Percentiles rank a stretch among this genome's conserved stretches.
Evolutionary conservation across 2,888 invertebrate genomes (phyloP).

Genomic region (Harpagoxenus sublaevis): DNA sequence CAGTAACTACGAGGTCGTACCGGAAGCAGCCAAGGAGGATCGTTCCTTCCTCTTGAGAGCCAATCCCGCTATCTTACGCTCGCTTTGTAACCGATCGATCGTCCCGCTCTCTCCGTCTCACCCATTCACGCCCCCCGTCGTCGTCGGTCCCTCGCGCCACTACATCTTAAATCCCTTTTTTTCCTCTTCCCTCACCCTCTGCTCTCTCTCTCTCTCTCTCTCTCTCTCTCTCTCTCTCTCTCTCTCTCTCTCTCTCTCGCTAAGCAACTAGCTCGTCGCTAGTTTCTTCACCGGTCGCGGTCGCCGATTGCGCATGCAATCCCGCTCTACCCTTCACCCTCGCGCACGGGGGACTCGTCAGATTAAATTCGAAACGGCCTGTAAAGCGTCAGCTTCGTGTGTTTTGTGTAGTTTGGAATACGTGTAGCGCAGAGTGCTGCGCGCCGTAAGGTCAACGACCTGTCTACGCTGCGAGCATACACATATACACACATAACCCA

Average conservation of each 20-base stretch:
- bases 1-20: slow-evolving; percentile 44
- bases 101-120: slow-evolving; percentile 54
- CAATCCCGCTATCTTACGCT: slow-evolving; percentile 70
- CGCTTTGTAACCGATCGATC: slow-evolving; percentile 77
- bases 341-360: slow-evolving; percentile 61
- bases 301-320: slow-evolving; percentile 65
- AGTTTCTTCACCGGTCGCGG: slow-evolving; percentile 54
- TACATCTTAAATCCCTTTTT: slow-evolving; percentile 68
- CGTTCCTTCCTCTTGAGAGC: slow-evolving; percentile 58
- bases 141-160: slow-evolving; percentile 20
- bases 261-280: slow-evolving; percentile 23
- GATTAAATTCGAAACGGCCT: slow-evolving; percentile 81
- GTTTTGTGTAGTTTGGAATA: slow-evolving; percentile 83
- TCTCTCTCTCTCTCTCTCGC: neutral
- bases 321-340: slow-evolving; percentile 19
- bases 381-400: slow-evolving; percentile 76
- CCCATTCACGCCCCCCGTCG: slow-evolving; percentile 20
- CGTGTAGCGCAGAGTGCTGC: slow-evolving; percentile 82
- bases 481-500: slow-evolving; percentile 27
- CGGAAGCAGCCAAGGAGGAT: slow-evolving; percentile 46
- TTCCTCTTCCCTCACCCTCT: neutral
- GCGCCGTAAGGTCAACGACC: slow-evolving; percentile 84
- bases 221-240: neutral
- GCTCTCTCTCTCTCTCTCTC: slow-evolving; percentile 13
- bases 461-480: slow-evolving; percentile 80